A percentile compares a stretch with the other conserved stretches of the same genome.
These are phyloP conservation scores for Anagrus nilaparvatae DNA, from an alignment of 1,140 invertebrate species.

Conservation along the genomic window DNA sequence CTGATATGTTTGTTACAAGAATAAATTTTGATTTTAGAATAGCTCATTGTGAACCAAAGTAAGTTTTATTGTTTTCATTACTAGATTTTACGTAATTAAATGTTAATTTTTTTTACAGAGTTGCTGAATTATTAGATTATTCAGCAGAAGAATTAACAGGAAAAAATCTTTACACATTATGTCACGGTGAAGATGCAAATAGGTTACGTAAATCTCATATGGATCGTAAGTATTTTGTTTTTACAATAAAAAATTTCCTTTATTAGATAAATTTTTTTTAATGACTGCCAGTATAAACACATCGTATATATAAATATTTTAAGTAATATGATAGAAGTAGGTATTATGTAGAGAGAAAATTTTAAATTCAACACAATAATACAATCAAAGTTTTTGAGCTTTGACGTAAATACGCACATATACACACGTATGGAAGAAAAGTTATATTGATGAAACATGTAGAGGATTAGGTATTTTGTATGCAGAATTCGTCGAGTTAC, in stretches of 20 bases:
- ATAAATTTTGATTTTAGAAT: slow-evolving; percentile 93
- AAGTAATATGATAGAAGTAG: too few species aligned
- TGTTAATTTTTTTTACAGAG: slow-evolving; percentile 45
- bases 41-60: slow-evolving; percentile 94
- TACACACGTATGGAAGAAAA: too few species aligned
- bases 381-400: too few species aligned
- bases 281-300: too few species aligned
- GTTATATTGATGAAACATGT: too few species aligned
- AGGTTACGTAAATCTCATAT: slow-evolving; percentile 86
- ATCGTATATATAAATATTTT: too few species aligned
- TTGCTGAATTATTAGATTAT: slow-evolving; percentile 87
- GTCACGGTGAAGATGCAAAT: slow-evolving; percentile 90
- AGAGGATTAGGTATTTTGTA: slow-evolving; percentile 37
- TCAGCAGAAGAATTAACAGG: slow-evolving; percentile 87
- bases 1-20: slow-evolving; percentile 93
- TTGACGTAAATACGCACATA: too few species aligned
- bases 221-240: slow-evolving; percentile 76
- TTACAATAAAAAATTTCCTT: too few species aligned
- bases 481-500: slow-evolving; percentile 28
- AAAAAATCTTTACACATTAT: slow-evolving; percentile 85
- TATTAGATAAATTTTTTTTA: too few species aligned
- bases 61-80: slow-evolving; percentile 27
- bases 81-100: not conserved
- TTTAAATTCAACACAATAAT: too few species aligned
- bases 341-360: too few species aligned